These are phyloP conservation scores for Limosa lapponica DNA, from an alignment of 2,797 vertebrate species.

Conservation along the genomic window DNA sequence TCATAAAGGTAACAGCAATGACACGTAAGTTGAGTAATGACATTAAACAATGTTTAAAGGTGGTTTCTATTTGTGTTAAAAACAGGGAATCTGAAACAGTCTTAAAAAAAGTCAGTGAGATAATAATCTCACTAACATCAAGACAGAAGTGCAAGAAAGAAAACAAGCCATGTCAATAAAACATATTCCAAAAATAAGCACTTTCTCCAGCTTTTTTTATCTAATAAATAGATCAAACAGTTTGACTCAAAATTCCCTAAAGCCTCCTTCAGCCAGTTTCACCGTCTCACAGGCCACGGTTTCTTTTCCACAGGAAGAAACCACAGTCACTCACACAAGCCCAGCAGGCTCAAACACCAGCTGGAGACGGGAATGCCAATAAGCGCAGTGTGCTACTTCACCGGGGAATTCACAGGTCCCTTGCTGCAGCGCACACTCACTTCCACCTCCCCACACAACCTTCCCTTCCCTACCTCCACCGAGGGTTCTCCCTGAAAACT, in stretches of 20 bases:
- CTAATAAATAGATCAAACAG: not conserved
- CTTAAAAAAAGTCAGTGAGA: not conserved
- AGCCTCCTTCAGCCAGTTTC: not conserved
- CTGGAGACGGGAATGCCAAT: not conserved
- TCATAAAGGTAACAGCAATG: not conserved
- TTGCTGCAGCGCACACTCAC: not conserved
- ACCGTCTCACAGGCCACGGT: not conserved
- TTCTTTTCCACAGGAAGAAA: not conserved
- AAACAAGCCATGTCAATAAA: not conserved
- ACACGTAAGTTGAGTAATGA: not conserved
- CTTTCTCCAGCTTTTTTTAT: not conserved
- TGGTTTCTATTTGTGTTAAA: not conserved
- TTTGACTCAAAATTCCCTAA: not conserved
- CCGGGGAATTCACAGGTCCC: accelerated
- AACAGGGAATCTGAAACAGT: not conserved
- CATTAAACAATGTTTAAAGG: not conserved
- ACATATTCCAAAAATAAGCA: not conserved
- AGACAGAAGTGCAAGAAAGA: not conserved
- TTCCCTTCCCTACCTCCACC: not conserved
- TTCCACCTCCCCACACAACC: not conserved
- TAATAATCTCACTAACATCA: not conserved
- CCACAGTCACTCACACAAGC: not conserved
- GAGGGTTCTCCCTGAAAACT: not conserved
- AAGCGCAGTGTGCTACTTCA: accelerated
- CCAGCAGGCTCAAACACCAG: not conserved